These are phyloP conservation scores for Drosophila lini DNA, from an alignment of 1,140 invertebrate genomes.

Conservation along the genomic window DNA sequence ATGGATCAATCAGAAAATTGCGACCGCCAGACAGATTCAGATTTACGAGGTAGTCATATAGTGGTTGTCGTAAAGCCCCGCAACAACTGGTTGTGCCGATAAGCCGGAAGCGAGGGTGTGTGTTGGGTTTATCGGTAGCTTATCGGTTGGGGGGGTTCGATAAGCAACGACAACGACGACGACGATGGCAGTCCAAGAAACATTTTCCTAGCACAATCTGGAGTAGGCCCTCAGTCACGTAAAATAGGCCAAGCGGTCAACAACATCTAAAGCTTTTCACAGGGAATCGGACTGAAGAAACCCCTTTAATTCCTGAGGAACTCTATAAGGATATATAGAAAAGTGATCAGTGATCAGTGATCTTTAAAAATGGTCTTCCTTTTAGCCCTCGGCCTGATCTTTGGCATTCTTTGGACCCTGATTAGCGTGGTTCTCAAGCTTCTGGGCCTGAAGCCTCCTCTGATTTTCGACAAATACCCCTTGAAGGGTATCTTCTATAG, in stretches of 20 bases:
- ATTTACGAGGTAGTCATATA: slow-evolving; percentile 52
- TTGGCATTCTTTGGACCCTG: slow-evolving; percentile 21
- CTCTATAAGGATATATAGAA: neutral
- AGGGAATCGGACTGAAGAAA: neutral
- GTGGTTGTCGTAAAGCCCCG: slow-evolving; percentile 3
- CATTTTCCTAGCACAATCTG: slow-evolving; percentile 7
- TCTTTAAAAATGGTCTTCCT: slow-evolving; percentile 40
- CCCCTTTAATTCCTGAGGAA: neutral
- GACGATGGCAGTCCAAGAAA: neutral
- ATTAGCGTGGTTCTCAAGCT: slow-evolving; percentile 42
- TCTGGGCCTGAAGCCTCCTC: slow-evolving; percentile 57
- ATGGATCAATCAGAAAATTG: slow-evolving; percentile 45
- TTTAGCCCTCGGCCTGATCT: slow-evolving; percentile 36
- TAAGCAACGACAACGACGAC: slow-evolving; percentile 4
- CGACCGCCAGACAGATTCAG: slow-evolving; percentile 47
- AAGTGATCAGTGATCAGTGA: neutral
- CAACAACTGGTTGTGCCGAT: slow-evolving; percentile 5
- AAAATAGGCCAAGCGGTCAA: slow-evolving; percentile 20
- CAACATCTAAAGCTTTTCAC: neutral
- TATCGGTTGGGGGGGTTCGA: slow-evolving; percentile 14
- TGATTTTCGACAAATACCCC: slow-evolving; percentile 79
- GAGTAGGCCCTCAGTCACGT: slow-evolving; percentile 16
- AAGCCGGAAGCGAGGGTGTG: slow-evolving; percentile 8
- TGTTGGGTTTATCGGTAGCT: slow-evolving; percentile 31
- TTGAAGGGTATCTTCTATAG: slow-evolving; percentile 71